phyloP scores from a whole-genome alignment of 2,888 invertebrate genomes.

The Rhimphoctona megacephalus region DNA sequence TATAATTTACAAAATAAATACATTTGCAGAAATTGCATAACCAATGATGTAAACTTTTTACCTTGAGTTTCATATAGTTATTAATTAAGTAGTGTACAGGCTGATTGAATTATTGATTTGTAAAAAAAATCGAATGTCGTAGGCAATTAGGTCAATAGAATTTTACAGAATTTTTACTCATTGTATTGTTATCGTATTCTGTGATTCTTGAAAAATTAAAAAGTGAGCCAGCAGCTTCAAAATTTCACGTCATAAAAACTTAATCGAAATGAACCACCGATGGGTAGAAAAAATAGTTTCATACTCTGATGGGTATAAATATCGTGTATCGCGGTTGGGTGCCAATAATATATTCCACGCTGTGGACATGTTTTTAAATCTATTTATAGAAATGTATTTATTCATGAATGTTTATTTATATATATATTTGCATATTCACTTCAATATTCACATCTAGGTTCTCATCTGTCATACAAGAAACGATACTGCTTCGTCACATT shows the following conservation, averaged over 20 bases:
- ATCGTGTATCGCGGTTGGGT: conserved; percentile 1
- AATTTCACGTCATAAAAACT: neutral
- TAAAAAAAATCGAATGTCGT: neutral
- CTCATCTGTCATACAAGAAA: neutral
- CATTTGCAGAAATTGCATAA: neutral
- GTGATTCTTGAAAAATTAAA: neutral
- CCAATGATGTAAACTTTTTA: neutral
- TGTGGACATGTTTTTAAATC: neutral
- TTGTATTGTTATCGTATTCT: neutral
- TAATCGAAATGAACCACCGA: neutral
- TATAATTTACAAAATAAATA: neutral
- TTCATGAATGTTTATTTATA: neutral
- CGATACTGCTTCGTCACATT: conserved; percentile 27
- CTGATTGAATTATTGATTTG: neutral
- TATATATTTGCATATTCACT: conserved; percentile 1
- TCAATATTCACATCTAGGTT: conserved; percentile 13
- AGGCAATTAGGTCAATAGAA: neutral
- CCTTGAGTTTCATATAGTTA: neutral
- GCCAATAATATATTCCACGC: conserved; percentile 10
- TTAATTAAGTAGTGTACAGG: neutral
- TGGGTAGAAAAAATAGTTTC: neutral
- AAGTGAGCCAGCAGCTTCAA: neutral
- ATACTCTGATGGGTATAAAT: neutral
- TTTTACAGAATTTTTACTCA: neutral
- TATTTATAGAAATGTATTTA: neutral